A percentile compares a stretch with the other conserved stretches of the same genome.
Evolutionary conservation across 2,797 vertebrate species (phyloP).

Genomic region (Labroides dimidiatus): DNA sequence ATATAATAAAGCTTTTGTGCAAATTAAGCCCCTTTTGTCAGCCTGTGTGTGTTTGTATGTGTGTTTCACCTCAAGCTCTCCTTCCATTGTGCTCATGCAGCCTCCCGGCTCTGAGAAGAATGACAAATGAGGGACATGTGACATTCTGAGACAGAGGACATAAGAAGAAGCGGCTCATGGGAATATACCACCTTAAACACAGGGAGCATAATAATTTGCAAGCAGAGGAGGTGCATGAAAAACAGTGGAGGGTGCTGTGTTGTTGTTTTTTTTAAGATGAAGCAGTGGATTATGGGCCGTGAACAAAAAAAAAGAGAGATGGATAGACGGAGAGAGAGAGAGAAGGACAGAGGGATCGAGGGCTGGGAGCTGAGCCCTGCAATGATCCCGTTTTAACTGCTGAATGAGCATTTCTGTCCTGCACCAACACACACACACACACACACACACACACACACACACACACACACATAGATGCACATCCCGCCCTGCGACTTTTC

Average conservation of each 20-base stretch:
- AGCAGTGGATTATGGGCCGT: conserved; percentile 38
- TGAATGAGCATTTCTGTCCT: conserved; percentile 70
- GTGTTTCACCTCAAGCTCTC: conserved; percentile 66
- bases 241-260: conserved; percentile 25
- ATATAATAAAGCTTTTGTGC: conserved; percentile 30
- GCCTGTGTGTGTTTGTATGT: conserved; percentile 14
- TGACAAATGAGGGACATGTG: conserved; percentile 71
- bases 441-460: conserved; percentile 38
- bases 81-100: conserved; percentile 51
- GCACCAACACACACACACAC: conserved; percentile 27
- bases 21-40: conserved; percentile 23
- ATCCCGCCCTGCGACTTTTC: conserved; percentile 64
- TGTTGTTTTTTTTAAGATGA: too few species aligned
- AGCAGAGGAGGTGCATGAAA: conserved; percentile 26
- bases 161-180: conserved; percentile 46
- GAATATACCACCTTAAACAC: conserved; percentile 62
- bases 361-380: conserved; percentile 45
- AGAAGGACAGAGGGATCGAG: conserved; percentile 28
- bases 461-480: conserved; percentile 31
- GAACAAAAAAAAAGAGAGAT: conserved; percentile 60
- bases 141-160: conserved; percentile 67
- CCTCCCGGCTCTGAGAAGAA: conserved; percentile 65
- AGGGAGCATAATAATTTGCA: conserved; percentile 60
- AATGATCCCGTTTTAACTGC: conserved; percentile 74
- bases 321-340: conserved; percentile 42